A percentile compares a stretch with the other conserved stretches of the same genome.
Conservation (phyloP, 2,113 vertebrate species). For the Podarcis muralis region DNA sequence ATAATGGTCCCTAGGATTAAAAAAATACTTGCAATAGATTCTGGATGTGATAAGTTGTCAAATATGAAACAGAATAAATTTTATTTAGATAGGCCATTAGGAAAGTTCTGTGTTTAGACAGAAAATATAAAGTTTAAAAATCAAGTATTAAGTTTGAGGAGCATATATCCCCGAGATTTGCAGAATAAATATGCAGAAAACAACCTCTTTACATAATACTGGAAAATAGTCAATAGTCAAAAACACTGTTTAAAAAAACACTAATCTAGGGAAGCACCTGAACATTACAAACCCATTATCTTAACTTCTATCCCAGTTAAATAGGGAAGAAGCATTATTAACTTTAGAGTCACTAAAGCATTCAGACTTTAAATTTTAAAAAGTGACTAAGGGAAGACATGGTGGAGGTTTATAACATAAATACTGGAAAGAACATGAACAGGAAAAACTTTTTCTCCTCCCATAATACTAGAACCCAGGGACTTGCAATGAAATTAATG, state of each 20-base stretch:
- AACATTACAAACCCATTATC: too few species aligned
- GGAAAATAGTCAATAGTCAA: too few species aligned
- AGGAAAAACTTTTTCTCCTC: not conserved
- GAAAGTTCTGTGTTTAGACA: not conserved
- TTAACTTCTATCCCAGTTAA: too few species aligned
- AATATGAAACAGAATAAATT: not conserved
- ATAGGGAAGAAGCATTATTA: too few species aligned
- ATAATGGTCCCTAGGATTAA: not conserved
- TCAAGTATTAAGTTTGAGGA: not conserved
- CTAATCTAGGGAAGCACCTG: too few species aligned
- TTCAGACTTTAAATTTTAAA: too few species aligned
- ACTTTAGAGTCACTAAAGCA: too few species aligned
- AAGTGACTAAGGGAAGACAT: too few species aligned
- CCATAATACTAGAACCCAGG: too few species aligned
- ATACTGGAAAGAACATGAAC: not conserved
- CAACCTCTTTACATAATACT: too few species aligned
- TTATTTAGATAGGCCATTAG: not conserved
- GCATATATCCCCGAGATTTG: not conserved
- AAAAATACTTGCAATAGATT: not conserved
- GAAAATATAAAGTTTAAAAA: not conserved
- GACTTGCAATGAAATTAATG: not conserved
- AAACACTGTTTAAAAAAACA: too few species aligned
- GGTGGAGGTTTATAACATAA: too few species aligned
- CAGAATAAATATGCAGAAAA: not conserved
- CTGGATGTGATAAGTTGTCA: not conserved